Evolutionary conservation across 2,888 invertebrate genomes (phyloP), one percentile per base, ranked within the genome.

Genomic region (Andrena minutula): DNA sequence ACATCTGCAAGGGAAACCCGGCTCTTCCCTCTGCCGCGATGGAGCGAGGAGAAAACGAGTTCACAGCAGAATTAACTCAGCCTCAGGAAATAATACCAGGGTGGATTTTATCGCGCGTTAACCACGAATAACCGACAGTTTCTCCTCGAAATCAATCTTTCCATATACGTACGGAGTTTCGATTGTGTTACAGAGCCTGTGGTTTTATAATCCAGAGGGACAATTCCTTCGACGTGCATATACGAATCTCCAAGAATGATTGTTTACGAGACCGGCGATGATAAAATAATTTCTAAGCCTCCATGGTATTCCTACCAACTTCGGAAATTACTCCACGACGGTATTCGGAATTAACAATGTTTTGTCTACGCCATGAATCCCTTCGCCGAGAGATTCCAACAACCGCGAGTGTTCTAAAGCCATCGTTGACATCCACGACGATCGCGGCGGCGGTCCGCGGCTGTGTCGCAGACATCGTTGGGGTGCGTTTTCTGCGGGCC

Each of bases 21-120:
- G 23, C 71, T 60, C 49, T 63, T 76, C 60, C 74, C 73, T 68
- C 78, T 60, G n/a, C 32, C 61, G 78, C 49, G 63, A 69, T 78
- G 77, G 70, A 85, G 84, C 79, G 74, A 84, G 79, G 70, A 63
- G 41, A 74, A 80, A 79, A 84, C 75, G 77, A 69, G 47, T 41
- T 20, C 41, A 23, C 80, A 86, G 87, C 86, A 88, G 90, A 90
- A 91, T 91, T 91, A 92, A 92, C 91, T 91, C 79, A 90, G 89
- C 91, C 91, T 86, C 86, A 74, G 86, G 87, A 88, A 89, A 92
- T 91, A 91, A 91, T 90, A 86, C 86, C 75, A 76, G 79, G 78
- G 83, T 84, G 82, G 86, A 91, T 89, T 86, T 89, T 90, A 87
- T 87, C 83, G 86, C 80, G 83, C 81, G 86, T 85, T 89, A 83